These are phyloP conservation scores for Temnothorax rugatulus DNA, from an alignment of 2,888 invertebrate species.

Conservation along the genomic window DNA sequence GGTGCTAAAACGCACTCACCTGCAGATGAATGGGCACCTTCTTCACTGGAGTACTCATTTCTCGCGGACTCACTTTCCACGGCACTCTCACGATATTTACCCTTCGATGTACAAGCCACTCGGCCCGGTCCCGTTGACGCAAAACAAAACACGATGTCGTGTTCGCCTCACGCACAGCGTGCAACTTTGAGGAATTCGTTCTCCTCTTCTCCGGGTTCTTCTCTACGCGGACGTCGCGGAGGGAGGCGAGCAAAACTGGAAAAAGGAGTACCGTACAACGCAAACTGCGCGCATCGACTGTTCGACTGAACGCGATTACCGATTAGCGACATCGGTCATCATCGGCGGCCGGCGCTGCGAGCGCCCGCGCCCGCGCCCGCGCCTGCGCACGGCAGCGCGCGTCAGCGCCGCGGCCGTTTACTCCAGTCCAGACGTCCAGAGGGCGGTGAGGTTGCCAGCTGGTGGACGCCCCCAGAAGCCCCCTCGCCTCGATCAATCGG, in stretches of 20 bases:
- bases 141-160: not conserved
- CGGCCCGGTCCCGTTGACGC: not conserved
- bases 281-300: conserved; percentile 23
- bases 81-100: not conserved
- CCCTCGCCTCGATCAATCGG: conserved; percentile 3
- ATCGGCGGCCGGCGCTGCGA: conserved; percentile 41
- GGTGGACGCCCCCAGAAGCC: not conserved
- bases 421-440: no score
- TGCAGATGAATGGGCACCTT: conserved; percentile 98
- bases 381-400: conserved; percentile 35
- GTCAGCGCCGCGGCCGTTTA: not conserved
- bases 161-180: conserved; percentile 32
- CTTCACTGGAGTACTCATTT: conserved; percentile 94
- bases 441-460: no score
- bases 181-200: conserved; percentile 8
- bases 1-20: conserved; percentile 87
- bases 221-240: not conserved
- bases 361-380: conserved; percentile 15
- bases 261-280: not conserved
- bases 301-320: conserved; percentile 46
- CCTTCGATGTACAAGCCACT: not conserved
- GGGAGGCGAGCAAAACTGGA: not conserved
- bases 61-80: not conserved
- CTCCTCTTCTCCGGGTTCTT: conserved; percentile 4
- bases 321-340: not conserved